phyloP scores from a whole-genome alignment of 1,140 invertebrate species.

The Ganaspis sp. region DNA sequence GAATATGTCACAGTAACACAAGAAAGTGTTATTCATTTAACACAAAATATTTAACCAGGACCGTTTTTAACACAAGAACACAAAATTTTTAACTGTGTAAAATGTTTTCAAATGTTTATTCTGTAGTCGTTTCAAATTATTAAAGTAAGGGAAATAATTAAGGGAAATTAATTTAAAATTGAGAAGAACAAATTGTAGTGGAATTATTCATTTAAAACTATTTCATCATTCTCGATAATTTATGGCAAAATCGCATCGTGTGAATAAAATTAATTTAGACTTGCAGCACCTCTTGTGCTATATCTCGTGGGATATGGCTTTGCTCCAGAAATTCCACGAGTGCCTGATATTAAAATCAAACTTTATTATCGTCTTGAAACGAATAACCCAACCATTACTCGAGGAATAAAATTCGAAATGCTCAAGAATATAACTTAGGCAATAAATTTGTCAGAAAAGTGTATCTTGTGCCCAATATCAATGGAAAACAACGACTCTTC shows the following conservation, averaged over 20 bases:
- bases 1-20: too few species aligned
- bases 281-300: background rate
- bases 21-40: too few species aligned
- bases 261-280: conserved; percentile 21
- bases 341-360: conserved; percentile 28
- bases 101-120: too few species aligned
- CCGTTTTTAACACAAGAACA: too few species aligned
- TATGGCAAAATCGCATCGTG: background rate
- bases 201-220: background rate
- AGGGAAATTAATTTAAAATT: background rate
- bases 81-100: too few species aligned
- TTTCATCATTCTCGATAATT: background rate
- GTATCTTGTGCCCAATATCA: background rate
- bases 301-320: conserved; percentile 26
- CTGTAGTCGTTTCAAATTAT: too few species aligned
- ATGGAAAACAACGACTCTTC: conserved; percentile 4
- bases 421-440: background rate
- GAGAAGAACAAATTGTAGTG: background rate
- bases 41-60: too few species aligned
- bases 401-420: conserved; percentile 4
- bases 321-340: conserved; percentile 20
- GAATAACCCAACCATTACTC: conserved; percentile 13
- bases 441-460: background rate
- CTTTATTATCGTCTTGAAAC: conserved; percentile 19
- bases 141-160: too few species aligned